Evolutionary conservation across 1,140 invertebrate species (phyloP).

Genomic region (Caerostris darwini): DNA sequence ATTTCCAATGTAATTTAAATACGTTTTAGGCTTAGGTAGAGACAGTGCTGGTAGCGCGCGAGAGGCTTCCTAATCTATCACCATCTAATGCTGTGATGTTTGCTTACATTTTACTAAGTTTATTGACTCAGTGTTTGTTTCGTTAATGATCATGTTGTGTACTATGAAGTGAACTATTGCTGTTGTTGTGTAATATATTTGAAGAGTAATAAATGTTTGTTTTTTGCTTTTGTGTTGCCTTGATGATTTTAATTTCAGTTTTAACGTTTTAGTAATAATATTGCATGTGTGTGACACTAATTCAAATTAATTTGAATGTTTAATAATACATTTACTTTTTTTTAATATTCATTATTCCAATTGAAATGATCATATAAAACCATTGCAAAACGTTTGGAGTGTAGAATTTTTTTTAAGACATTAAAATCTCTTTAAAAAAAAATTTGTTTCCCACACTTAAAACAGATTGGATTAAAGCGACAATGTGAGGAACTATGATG

Average conservation of each 20-base stretch:
- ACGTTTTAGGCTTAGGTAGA: neutral
- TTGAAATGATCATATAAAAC: too few relatives aligned
- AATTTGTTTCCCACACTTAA: too few relatives aligned
- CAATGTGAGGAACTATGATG: too few relatives aligned
- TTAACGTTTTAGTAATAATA: neutral
- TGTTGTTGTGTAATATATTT: slow-evolving; percentile 40
- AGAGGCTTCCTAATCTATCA: slow-evolving; percentile 32
- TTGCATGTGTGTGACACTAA: slow-evolving; percentile 61
- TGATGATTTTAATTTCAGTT: slow-evolving; percentile 3
- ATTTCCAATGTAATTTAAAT: neutral
- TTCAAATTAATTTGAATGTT: neutral
- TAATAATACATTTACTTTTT: too few relatives aligned
- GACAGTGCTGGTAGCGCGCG: neutral
- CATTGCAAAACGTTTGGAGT: too few relatives aligned
- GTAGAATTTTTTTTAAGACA: too few relatives aligned
- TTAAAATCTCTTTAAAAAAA: too few relatives aligned
- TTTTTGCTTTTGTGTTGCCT: slow-evolving; percentile 13
- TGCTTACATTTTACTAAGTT: slow-evolving; percentile 65
- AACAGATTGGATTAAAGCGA: too few relatives aligned
- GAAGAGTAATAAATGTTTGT: slow-evolving; percentile 61
- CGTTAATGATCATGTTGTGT: slow-evolving; percentile 23
- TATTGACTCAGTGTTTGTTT: slow-evolving; percentile 51
- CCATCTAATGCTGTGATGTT: slow-evolving; percentile 60
- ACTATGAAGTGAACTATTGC: slow-evolving; percentile 3
- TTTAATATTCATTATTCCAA: too few relatives aligned